A percentile compares a stretch with the other conserved stretches of the same genome.
phyloP scores from a whole-genome alignment of 2,113 vertebrate genomes.

The Gadus chalcogrammus region DNA sequence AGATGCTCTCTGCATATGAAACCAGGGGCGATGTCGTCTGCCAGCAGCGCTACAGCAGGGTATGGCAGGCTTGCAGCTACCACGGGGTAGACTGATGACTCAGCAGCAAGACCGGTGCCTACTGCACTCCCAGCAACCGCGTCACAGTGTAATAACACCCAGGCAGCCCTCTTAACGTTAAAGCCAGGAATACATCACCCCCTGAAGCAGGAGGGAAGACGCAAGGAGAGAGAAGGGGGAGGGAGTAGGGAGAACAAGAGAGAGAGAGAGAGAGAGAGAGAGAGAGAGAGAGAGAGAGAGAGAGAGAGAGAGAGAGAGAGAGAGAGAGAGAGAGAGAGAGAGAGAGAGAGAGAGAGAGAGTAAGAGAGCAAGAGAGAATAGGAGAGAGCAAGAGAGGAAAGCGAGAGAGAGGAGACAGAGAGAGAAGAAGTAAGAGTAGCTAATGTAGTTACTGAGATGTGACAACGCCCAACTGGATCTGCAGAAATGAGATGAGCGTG shows the following conservation, averaged over 20 bases:
- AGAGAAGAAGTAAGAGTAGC: neutral
- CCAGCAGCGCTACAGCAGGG: neutral
- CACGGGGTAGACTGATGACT: constrained; percentile 57
- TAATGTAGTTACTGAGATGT: too few species aligned
- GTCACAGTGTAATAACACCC: constrained; percentile 15
- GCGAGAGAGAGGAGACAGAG: constrained; percentile 21
- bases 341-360: constrained; percentile 9
- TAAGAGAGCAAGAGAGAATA: neutral
- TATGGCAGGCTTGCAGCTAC: neutral
- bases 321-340: neutral
- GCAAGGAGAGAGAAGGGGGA: constrained; percentile 13
- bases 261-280: neutral
- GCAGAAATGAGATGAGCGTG: too few species aligned
- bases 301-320: neutral
- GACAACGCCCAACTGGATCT: too few species aligned
- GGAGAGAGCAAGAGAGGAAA: constrained; percentile 3
- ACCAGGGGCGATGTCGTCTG: too few species aligned
- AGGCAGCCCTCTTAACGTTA: too few species aligned
- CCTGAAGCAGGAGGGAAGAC: neutral
- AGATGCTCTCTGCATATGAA: too few species aligned
- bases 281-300: neutral
- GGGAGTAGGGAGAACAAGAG: neutral
- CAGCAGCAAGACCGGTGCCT: constrained; percentile 46
- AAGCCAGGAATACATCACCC: neutral
- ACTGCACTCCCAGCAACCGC: constrained; percentile 21